phyloP scores from a whole-genome alignment of 2,113 vertebrate species.

The Castor canadensis region DNA sequence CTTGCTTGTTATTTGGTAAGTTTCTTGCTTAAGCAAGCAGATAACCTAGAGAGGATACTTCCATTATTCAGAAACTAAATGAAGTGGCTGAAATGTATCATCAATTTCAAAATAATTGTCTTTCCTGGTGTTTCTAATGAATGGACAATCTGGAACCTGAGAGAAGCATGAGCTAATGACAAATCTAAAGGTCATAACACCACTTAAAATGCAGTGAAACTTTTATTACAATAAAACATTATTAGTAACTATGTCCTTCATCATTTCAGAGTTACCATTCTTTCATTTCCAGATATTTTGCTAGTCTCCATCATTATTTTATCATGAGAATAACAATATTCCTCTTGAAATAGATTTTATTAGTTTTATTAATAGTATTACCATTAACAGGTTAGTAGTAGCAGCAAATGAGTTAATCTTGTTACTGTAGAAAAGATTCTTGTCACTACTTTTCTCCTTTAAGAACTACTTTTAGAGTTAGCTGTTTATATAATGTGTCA shows the following conservation, averaged over 20 bases:
- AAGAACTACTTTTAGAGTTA: slow-evolving; percentile 69
- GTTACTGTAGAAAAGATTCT: slow-evolving; percentile 80
- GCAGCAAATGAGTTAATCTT: slow-evolving; percentile 55
- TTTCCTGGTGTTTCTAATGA: background rate
- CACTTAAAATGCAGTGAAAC: background rate
- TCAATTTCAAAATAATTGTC: slow-evolving; percentile 47
- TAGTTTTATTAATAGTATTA: slow-evolving; percentile 56
- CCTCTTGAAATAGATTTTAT: background rate
- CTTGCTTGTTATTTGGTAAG: slow-evolving; percentile 61
- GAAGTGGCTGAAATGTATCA: slow-evolving; percentile 34
- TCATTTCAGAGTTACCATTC: slow-evolving; percentile 61
- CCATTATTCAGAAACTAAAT: slow-evolving; percentile 28
- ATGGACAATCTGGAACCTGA: background rate
- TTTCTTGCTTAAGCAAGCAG: slow-evolving; percentile 67
- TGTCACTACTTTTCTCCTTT: slow-evolving; percentile 74
- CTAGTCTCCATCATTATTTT: slow-evolving; percentile 63
- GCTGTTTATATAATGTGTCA: slow-evolving; percentile 66
- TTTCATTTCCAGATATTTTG: slow-evolving; percentile 55
- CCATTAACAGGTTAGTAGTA: background rate
- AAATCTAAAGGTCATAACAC: background rate
- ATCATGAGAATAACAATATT: slow-evolving; percentile 33
- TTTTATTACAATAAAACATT: background rate
- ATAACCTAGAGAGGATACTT: slow-evolving; percentile 42
- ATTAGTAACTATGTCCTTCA: background rate
- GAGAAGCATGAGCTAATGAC: background rate